These are phyloP conservation scores for Neofelis nebulosa DNA, from an alignment of 2,113 vertebrate species.

Conservation along the genomic window DNA sequence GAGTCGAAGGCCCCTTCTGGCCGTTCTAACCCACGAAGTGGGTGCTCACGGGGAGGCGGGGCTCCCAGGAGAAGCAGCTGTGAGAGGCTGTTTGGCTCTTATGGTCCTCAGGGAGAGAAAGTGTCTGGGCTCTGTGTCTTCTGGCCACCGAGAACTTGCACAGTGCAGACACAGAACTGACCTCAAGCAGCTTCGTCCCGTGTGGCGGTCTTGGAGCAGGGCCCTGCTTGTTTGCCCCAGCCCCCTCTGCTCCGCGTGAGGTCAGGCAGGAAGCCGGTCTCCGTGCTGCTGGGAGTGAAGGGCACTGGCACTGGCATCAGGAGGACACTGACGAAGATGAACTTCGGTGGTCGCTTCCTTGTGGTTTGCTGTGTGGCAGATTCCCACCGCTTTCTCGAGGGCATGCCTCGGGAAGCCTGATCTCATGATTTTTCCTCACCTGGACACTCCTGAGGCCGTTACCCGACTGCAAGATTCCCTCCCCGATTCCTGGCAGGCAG, in stretches of 20 bases:
- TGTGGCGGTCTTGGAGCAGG: fast-evolving
- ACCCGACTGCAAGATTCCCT: neutral
- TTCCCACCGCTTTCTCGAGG: neutral
- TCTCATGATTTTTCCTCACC: neutral
- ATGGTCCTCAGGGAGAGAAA: neutral
- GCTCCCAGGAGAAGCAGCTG: neutral
- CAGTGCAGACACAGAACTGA: fast-evolving
- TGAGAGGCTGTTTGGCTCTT: neutral
- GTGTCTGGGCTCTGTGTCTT: neutral
- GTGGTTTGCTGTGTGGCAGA: fast-evolving
- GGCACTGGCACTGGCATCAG: neutral
- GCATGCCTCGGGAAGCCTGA: neutral
- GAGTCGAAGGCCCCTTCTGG: neutral
- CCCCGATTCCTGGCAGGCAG: neutral
- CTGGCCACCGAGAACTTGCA: neutral
- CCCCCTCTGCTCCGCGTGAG: neutral
- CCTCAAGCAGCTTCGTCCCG: neutral
- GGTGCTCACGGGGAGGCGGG: neutral
- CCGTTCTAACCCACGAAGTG: neutral
- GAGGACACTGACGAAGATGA: neutral
- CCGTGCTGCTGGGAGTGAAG: neutral
- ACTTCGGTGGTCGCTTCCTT: neutral
- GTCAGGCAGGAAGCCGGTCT: too few species aligned
- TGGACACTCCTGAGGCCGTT: neutral
- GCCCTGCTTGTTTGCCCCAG: neutral